These are phyloP conservation scores for Keiferia lycopersicella DNA, from an alignment of 2,888 invertebrate genomes.

Conservation along the genomic window DNA sequence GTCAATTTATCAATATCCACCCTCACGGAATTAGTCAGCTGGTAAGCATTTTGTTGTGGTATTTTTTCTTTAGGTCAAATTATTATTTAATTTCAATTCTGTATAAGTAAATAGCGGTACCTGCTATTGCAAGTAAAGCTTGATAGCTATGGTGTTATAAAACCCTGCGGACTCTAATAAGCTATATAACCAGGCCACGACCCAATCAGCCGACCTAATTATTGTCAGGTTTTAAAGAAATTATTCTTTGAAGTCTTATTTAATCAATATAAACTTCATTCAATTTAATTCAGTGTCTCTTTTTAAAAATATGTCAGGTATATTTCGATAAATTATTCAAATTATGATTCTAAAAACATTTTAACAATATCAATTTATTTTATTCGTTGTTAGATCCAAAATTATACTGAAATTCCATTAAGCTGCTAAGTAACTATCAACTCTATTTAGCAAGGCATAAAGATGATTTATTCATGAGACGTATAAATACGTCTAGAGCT, in stretches of 20 bases:
- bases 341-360: neutral
- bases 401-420: neutral
- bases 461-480: conserved; percentile 24
- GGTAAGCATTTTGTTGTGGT: too few species aligned
- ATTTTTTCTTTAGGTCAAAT: too few species aligned
- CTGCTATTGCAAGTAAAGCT: neutral
- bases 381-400: neutral
- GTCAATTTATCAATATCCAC: too few species aligned
- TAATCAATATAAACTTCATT: neutral
- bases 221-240: neutral
- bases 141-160: too few species aligned
- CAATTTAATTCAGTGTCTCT: neutral
- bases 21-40: too few species aligned
- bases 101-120: too few species aligned
- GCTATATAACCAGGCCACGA: conserved; percentile 9
- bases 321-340: too few species aligned
- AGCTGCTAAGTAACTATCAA: conserved; percentile 4
- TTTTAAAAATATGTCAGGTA: too few species aligned
- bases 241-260: neutral
- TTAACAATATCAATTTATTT: neutral
- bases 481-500: neutral
- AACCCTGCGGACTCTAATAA: neutral
- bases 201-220: conserved; percentile 20
- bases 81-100: too few species aligned
- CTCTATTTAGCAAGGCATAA: conserved; percentile 13